Conservation (phyloP, 2,797 vertebrate genomes). For the Falco columbarius region DNA sequence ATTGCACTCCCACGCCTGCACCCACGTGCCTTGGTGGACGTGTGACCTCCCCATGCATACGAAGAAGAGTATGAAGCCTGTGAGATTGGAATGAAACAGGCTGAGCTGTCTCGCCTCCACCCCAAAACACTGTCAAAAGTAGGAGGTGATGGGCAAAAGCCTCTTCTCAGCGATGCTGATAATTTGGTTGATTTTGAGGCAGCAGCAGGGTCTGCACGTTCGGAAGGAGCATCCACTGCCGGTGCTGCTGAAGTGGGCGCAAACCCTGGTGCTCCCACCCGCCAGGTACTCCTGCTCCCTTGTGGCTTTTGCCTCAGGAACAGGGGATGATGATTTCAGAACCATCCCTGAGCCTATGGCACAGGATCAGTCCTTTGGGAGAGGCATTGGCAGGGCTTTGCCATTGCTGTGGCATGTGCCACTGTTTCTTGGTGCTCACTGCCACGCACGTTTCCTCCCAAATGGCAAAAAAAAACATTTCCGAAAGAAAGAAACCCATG, state of each 20-base stretch:
- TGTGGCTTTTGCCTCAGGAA: neutral
- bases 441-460: fast-evolving
- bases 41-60: fast-evolving
- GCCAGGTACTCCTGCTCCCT: fast-evolving
- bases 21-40: fast-evolving
- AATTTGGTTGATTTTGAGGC: neutral
- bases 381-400: neutral
- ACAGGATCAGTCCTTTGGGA: neutral
- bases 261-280: neutral
- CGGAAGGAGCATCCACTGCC: neutral
- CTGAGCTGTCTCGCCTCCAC: neutral
- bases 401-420: fast-evolving
- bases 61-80: neutral
- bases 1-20: neutral
- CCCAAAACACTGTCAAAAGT: neutral
- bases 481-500: neutral
- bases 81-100: fast-evolving
- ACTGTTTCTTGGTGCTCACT: fast-evolving
- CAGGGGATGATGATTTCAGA: neutral
- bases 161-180: fast-evolving
- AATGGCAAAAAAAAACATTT: neutral
- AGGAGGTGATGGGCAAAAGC: neutral
- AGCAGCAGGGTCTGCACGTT: fast-evolving
- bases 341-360: neutral
- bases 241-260: neutral